These are phyloP conservation scores for Euplagia quadripunctaria DNA, from an alignment of 2,888 invertebrate genomes.

Conservation along the genomic window DNA sequence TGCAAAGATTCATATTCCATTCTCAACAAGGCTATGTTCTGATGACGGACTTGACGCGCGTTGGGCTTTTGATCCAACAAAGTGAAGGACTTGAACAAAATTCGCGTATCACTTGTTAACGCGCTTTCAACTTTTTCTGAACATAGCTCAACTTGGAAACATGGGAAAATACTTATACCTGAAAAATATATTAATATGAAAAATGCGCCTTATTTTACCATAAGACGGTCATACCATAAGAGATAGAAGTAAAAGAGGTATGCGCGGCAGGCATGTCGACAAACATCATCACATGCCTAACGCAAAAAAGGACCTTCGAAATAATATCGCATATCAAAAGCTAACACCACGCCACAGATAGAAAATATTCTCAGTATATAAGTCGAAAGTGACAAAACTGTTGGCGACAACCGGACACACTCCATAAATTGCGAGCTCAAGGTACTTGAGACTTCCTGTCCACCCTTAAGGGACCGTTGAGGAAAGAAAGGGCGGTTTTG, in stretches of 20 bases:
- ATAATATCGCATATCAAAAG: background rate
- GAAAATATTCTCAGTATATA: conserved; percentile 3
- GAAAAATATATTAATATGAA: background rate
- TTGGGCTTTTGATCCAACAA: too few species aligned
- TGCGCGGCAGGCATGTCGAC: background rate
- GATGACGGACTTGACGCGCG: too few species aligned
- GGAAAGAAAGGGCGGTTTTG: background rate
- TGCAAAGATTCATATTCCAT: background rate
- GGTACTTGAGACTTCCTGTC: conserved; percentile 6
- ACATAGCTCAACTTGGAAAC: too few species aligned
- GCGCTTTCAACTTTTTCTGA: too few species aligned
- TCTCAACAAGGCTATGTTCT: too few species aligned
- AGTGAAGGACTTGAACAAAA: too few species aligned
- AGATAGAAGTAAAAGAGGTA: too few species aligned
- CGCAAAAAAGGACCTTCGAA: background rate
- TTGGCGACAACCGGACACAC: conserved; percentile 13
- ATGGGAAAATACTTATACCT: background rate
- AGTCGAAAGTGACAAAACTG: conserved; percentile 9
- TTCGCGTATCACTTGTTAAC: too few species aligned
- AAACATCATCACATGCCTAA: background rate
- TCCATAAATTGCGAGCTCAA: conserved; percentile 11
- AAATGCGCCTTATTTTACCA: background rate
- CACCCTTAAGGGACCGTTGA: background rate
- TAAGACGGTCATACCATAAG: background rate
- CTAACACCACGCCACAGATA: background rate